Percentiles rank a stretch among this genome's conserved stretches.
phyloP scores from a whole-genome alignment of 2,113 vertebrate species.

The Falcunculus frontatus region DNA sequence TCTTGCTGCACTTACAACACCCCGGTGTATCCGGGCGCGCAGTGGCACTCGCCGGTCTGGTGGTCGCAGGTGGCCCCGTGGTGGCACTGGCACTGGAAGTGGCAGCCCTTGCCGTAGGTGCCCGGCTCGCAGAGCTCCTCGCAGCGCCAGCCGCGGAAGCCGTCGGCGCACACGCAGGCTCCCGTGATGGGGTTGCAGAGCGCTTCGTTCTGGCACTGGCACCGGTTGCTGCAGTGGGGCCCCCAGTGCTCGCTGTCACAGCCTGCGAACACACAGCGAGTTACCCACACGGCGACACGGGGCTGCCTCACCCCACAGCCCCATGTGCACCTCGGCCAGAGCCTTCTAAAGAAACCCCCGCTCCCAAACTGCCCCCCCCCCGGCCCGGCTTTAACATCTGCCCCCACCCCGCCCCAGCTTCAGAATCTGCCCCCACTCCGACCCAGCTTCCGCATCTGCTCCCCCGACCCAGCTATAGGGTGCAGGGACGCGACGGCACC shows the following conservation, averaged over 20 bases:
- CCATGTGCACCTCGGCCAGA: background rate
- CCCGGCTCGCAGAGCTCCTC: constrained; percentile 89
- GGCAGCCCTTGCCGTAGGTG: constrained; percentile 92
- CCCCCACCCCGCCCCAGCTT: background rate
- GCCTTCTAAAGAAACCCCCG: no score
- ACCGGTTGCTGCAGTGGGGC: constrained; percentile 96
- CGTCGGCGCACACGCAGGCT: constrained; percentile 92
- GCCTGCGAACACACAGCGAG: constrained; percentile 71
- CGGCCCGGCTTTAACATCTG: background rate
- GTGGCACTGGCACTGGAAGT: constrained; percentile 89
- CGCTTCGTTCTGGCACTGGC: constrained; percentile 94
- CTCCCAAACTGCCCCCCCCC: background rate
- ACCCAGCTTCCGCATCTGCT: background rate
- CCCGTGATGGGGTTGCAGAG: constrained; percentile 99
- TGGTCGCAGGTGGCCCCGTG: constrained; percentile 93
- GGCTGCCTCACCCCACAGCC: background rate
- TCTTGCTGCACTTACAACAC: constrained; percentile 75
- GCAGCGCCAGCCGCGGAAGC: constrained; percentile 95
- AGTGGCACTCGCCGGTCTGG: constrained; percentile 93
- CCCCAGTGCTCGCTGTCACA: constrained; percentile 97
- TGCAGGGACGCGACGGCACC: background rate
- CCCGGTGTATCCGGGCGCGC: constrained; percentile 90
- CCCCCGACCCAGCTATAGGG: background rate
- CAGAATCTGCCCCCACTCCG: no score
- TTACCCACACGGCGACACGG: background rate